Evolutionary conservation across 2,888 invertebrate species (phyloP), one percentile per base, ranked within the genome.

Genomic region (Taphrorychus bicolor): DNA sequence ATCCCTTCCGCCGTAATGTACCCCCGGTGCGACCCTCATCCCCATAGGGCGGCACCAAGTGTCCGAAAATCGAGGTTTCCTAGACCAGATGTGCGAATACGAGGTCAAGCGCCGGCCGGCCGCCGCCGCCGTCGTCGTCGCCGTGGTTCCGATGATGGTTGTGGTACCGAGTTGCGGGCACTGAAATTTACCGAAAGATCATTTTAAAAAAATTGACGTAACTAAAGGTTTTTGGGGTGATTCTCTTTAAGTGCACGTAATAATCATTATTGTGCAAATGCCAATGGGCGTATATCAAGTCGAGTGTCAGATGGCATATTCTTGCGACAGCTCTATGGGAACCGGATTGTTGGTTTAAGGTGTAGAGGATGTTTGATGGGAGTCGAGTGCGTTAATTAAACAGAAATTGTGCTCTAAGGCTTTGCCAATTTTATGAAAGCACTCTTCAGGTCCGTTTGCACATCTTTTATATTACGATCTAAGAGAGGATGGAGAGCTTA

Each of bases 61-160:
- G 24, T 41, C 19, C 16, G n/a, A 57, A 61, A 67, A 53, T 18
- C 11, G 42, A 59, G 59, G 32, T 67, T 65, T 69, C 71, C 60
- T 58, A 32, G 67, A 23, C 70, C 75, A 83, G 68, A 80, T 68
- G 65, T 83, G 76, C 84, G 84, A 52, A 86, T 86, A 80, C 87
- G 87, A 82, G 87, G 87, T 79, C 87, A 88, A 70, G 61, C 87
- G 67, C 61, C 61, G 57, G 52, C 62, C 59, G 56, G 68, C 57
- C 52, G 62, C 59, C 62, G 59, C n/a, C n/a, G n/a, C n/a, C n/a
- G n/a, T n/a, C n/a, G n/a, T n/a, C 48, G 59, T 42, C 48, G 68
- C 59, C 62, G 58, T 48, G 22, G 17, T 59, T n/a, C n/a, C n/a
- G n/a, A n/a, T n/a, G n/a, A n/a, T n/a, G n/a, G n/a, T n/a, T n/a